These are phyloP conservation scores for Calidris pugnax DNA, from an alignment of 2,113 vertebrate species.

Conservation along the genomic window DNA sequence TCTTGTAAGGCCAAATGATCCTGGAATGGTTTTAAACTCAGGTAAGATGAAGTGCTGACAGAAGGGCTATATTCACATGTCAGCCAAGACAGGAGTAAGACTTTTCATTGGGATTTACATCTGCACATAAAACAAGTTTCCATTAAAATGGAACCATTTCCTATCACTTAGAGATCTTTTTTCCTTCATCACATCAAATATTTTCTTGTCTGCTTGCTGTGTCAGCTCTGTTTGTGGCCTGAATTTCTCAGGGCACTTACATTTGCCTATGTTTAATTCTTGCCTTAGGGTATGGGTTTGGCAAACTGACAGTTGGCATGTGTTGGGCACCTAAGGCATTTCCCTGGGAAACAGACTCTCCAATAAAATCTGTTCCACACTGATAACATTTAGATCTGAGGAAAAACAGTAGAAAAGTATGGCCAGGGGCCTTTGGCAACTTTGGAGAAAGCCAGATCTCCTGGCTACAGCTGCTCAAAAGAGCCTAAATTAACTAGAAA, in stretches of 20 bases:
- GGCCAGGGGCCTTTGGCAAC: constrained; percentile 8
- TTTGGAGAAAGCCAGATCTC: not conserved
- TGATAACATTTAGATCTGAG: constrained; percentile 54
- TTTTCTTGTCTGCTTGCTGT: not conserved
- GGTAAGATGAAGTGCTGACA: not conserved
- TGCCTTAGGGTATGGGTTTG: constrained; percentile 26
- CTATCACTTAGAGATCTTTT: not conserved
- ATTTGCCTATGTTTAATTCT: constrained; percentile 16
- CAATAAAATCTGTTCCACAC: constrained; percentile 43
- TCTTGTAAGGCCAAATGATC: not conserved
- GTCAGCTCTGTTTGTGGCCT: not conserved
- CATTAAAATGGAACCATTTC: not conserved
- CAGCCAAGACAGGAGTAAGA: not conserved
- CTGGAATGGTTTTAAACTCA: not conserved
- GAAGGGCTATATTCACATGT: not conserved
- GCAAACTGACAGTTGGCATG: constrained; percentile 37
- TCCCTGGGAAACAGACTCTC: constrained; percentile 12
- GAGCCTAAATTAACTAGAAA: not conserved
- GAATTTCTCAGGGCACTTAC: not conserved
- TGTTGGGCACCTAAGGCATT: not conserved
- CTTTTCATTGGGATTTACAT: not conserved
- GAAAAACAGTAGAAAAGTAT: constrained; percentile 5
- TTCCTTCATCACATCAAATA: not conserved
- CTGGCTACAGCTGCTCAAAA: not conserved
- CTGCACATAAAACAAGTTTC: not conserved